Conservation (phyloP, 2,113 vertebrate genomes). For the Crotalus tigris region DNA sequence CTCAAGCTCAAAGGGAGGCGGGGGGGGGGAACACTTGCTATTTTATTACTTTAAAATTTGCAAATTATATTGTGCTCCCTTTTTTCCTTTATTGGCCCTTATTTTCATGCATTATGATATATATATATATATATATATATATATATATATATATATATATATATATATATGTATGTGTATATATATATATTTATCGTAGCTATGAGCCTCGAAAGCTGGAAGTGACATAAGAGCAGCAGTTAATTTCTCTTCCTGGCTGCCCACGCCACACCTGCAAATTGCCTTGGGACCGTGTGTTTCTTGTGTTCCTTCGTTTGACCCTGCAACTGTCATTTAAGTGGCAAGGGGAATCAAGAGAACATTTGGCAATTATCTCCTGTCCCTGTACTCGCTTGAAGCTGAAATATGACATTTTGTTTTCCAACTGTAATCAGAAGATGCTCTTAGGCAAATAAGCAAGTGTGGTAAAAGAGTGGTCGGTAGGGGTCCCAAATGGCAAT, state of each 20-base stretch:
- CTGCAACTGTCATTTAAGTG: background rate
- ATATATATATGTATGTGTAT: background rate
- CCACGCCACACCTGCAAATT: background rate
- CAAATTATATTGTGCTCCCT: background rate
- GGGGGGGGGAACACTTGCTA: background rate
- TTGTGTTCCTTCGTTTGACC: background rate
- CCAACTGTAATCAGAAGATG: background rate
- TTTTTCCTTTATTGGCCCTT: background rate
- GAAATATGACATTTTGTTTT: background rate
- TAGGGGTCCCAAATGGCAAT: background rate
- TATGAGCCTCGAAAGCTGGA: background rate
- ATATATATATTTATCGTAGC: background rate
- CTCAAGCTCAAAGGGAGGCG: background rate
- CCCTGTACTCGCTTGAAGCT: background rate
- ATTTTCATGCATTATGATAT: background rate
- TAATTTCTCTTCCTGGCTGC: background rate
- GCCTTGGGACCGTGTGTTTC: background rate
- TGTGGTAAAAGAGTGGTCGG: too few relatives aligned
- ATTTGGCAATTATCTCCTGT: background rate
- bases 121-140: background rate
- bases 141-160: background rate
- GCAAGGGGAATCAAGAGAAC: background rate
- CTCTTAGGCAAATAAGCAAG: background rate
- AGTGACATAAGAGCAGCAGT: background rate
- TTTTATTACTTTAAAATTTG: background rate